Conservation (phyloP, 2,797 vertebrate species). For the Enteromius viviparus region DNA sequence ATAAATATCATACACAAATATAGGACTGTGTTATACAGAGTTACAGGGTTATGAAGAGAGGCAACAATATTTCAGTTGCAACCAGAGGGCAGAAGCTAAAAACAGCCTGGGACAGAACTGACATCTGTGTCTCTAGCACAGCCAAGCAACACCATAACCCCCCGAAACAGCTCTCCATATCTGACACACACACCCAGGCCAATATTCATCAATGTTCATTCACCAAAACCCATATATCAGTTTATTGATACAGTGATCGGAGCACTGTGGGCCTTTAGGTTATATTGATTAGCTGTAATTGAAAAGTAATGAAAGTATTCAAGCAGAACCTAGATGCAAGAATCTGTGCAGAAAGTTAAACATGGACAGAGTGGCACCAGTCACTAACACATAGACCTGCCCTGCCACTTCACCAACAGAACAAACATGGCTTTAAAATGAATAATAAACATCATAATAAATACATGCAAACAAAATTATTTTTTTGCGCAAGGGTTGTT, state of each 20-base stretch:
- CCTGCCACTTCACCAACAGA: neutral
- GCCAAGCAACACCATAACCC: neutral
- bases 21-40: neutral
- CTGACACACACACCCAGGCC: neutral
- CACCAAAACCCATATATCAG: neutral
- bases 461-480: neutral
- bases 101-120: conserved; percentile 31
- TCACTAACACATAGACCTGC: neutral
- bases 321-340: neutral
- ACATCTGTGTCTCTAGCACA: conserved; percentile 15
- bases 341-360: conserved; percentile 3
- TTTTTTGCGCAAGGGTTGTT: neutral
- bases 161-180: conserved; percentile 19
- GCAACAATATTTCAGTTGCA: conserved; percentile 24
- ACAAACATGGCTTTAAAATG: neutral
- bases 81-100: conserved; percentile 32
- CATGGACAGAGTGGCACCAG: conserved; percentile 8
- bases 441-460: neutral
- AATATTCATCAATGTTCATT: neutral
- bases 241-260: neutral
- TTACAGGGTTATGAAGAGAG: conserved; percentile 31
- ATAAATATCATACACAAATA: conserved; percentile 26
- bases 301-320: neutral
- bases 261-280: neutral
- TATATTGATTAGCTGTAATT: neutral